Base-by-base conservation (phyloP, 2,113 vertebrate genomes). In the Eidolon helvum region DNA sequence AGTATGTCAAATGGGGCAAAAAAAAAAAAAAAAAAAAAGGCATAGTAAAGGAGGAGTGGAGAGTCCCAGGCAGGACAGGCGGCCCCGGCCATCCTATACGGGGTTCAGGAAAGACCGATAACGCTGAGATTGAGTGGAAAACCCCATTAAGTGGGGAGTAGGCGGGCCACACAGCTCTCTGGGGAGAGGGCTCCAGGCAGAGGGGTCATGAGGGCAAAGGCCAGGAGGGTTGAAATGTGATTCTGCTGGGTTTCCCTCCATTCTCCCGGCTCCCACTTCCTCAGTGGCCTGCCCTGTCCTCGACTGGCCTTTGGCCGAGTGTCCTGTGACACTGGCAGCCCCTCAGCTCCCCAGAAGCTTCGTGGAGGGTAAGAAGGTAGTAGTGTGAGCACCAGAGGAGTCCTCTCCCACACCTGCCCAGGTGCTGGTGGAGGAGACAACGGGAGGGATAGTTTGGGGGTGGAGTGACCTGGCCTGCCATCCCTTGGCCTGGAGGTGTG, bases 81-180 rank as follows among this genome's bases (percentile, higher is more conserved):
- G 33, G 50, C 30, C 35, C 66, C 38, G 21, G 72, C 2, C 50
- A 33, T 50, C 63, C 35, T 72, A 2, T 12, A 40, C 35, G 9
- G 71, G 24, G 24, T 24, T 16, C 43, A 0, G n/a, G 18, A 69
- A 61, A n/a, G 65, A 57, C 35, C 1, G 74, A 10, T 15, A 43
- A 43, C 28, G 33, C 45, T 48, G 53, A 71, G 11, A 57, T 69
- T 77, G n/a, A 75, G 28, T 59, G 61, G 72, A 45, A 88, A 59
- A 12, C 28, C 18, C 88, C 21, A 10, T 28, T 35, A 21, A 15
- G 57, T 1, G 1, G 19, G 69, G 40, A 22, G 48, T 0, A 18
- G 50, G 22, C 0, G 1, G 53, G 71, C 38, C 68, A 21, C 40
- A 19, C 8, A 1, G 35, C 45, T 33, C 0, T 78, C 55, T n/a